Base-by-base conservation (phyloP, 1,140 invertebrate genomes). In the Zaprionus lachaisei region DNA sequence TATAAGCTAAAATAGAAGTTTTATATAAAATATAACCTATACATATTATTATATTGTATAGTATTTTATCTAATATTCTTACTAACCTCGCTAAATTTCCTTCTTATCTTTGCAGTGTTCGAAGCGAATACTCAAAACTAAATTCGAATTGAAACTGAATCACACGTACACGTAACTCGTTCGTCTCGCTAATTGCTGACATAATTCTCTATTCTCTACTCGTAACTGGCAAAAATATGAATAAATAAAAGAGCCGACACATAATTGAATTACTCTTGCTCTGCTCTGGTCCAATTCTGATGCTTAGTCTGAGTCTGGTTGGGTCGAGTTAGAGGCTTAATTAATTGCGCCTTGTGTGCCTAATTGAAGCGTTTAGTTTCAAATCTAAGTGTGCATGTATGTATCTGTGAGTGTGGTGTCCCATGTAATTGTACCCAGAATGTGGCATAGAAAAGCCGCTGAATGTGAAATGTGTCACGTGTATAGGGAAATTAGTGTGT, bases 151-250 rank as follows among this genome's bases (percentile, higher is more conserved):
- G 5, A 44, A 44, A 56, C 63, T 24, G 14, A 60, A 61, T 38
- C 31, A 61, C 20, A 71, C 58, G 54, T 31, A 61, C 20, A 71
- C 58, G 54, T 31, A 54, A 64, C 17, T 51, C 26, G 20, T 11
- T 38, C 26, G 14, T 34, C 24, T 58, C 60, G 79, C 78, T 81
- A 89, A 87, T 81, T 89, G 84, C 68, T 79, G 85, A 87, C 81
- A 89, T 65, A 84, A 81, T 84, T 79, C n/a, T 47, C 1, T 17
- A 81, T 84, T 79, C 41, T 44, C 0, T 17, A 17, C 80, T 56
- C 54, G 64, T 76, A 89, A 80, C 72, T 86, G 72, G 47, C 62
- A 56, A 72, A 56, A 72, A 75, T 47, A 60, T 28, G 41, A 17
- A 63, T 11, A 34, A 34, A 34, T 34, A 71, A 66, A 72, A 61